Evolutionary conservation across 2,797 vertebrate genomes (phyloP).

Genomic region (Intellagama lesueurii): DNA sequence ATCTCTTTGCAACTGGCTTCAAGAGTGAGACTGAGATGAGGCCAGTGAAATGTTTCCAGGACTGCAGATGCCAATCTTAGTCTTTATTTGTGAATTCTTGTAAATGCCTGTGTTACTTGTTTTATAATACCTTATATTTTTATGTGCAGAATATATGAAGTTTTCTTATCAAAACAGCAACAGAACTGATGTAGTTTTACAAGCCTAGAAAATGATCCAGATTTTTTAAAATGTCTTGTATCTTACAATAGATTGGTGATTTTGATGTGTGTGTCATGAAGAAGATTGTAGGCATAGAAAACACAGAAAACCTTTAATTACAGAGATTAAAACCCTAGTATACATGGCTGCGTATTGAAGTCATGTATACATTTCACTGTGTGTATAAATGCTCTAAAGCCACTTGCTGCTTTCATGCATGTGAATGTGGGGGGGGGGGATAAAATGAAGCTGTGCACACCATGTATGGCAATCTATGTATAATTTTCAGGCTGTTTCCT

Average conservation of each 20-base stretch:
- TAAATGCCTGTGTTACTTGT: background rate
- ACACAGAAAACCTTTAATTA: background rate
- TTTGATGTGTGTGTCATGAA: background rate
- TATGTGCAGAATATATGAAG: background rate
- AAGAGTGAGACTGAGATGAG: background rate
- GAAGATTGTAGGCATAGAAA: background rate
- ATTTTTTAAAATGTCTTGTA: background rate
- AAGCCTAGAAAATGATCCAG: background rate
- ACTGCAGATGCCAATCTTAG: background rate
- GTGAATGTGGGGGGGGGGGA: background rate
- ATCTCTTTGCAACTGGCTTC: background rate
- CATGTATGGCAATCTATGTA: background rate
- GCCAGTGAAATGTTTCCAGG: background rate
- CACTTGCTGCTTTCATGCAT: background rate
- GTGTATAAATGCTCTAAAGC: background rate
- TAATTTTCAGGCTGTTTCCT: background rate
- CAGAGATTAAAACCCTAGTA: background rate
- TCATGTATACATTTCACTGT: background rate
- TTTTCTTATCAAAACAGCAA: background rate
- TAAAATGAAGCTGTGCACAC: background rate
- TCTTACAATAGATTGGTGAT: background rate
- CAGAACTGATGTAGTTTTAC: background rate
- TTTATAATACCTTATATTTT: background rate
- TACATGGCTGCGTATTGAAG: background rate
- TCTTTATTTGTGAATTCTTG: background rate